phyloP scores from a whole-genome alignment of 2,888 invertebrate genomes.

The Drosophila cyrtoloma region DNA sequence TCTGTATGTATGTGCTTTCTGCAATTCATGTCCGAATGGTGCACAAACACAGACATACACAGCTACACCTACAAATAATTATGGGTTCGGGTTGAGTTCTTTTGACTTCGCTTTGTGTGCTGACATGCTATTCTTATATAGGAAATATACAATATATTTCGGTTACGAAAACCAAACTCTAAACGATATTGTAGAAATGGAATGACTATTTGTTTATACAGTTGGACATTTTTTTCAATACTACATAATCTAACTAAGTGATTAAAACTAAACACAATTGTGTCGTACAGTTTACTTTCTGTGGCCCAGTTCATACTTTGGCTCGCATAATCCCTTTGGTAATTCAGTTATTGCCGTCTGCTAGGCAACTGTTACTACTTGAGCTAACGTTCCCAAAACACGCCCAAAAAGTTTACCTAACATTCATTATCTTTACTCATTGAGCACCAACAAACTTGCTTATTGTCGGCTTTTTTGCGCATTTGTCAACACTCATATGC shows the following conservation, averaged over 20 bases:
- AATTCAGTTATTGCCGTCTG: too few species aligned
- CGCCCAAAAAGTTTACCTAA: not conserved
- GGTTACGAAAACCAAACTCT: not conserved
- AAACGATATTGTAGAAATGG: not conserved
- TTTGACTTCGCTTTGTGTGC: slow-evolving; percentile 54
- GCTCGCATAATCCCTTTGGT: not conserved
- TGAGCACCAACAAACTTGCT: not conserved
- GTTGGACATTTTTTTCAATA: not conserved
- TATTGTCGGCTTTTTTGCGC: not conserved
- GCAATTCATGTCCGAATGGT: slow-evolving; percentile 72
- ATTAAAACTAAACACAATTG: not conserved
- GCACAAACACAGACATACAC: slow-evolving; percentile 24
- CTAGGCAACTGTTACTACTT: not conserved
- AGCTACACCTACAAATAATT: slow-evolving; percentile 58
- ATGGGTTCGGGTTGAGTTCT: slow-evolving; percentile 53
- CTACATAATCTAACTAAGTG: not conserved
- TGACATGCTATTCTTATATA: slow-evolving; percentile 71
- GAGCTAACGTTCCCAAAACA: not conserved
- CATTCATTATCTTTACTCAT: not conserved
- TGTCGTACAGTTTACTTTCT: not conserved
- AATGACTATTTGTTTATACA: slow-evolving; percentile 22
- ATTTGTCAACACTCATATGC: not conserved
- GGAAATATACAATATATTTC: slow-evolving; percentile 11
- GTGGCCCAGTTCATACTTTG: not conserved
- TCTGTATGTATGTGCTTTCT: slow-evolving; percentile 52